Base-by-base conservation (phyloP, 2,888 invertebrate species). In the Dolichomitus sp. region DNA sequence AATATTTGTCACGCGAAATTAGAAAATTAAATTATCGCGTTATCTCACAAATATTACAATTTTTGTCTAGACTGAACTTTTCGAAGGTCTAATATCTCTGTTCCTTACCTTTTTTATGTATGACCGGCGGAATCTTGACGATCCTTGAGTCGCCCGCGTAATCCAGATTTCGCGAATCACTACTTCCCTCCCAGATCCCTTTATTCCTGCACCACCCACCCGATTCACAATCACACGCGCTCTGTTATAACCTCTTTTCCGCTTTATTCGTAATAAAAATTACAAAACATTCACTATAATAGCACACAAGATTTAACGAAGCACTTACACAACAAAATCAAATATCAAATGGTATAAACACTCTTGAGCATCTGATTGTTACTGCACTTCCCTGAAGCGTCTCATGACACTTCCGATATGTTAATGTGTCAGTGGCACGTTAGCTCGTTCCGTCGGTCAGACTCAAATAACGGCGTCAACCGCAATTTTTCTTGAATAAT, bases 81-180 rank as follows among this genome's bases (percentile, higher is more conserved):
- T 12, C 9, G 37, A 9, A 37, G 9, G 37, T 2, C 9, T 37
- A 7, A 7, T 9, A 37, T 37, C 9, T 9, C 2, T 7, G 42
- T 75, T 54, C 17, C 87, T 86, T 84, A 93, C 93, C 93, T 91
- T 92, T 93, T 91, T 92, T 91, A 91, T 90, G 90, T 75, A 72
- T 68, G 90, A 92, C 88, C 90, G 93, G 92, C 90, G 92, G 87
- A 92, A 93, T 91, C 88, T 91, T 93, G 91, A 91, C 89, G 88
- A 91, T 90, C 87, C 91, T 91, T 85, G 90, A 85, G 76, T 92
- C 92, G 87, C 90, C 90, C 89, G 91, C 87, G 91, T 92, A 91
- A 93, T 93, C 93, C 93, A 93, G 93, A 92, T 92, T 92, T 92
- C 85, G 87, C 82, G 66, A 54, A 78, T 59, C 40, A 59, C 80